These are phyloP conservation scores for Protomyctophum bolini DNA, from an alignment of 2,113 vertebrate genomes.

Conservation along the genomic window DNA sequence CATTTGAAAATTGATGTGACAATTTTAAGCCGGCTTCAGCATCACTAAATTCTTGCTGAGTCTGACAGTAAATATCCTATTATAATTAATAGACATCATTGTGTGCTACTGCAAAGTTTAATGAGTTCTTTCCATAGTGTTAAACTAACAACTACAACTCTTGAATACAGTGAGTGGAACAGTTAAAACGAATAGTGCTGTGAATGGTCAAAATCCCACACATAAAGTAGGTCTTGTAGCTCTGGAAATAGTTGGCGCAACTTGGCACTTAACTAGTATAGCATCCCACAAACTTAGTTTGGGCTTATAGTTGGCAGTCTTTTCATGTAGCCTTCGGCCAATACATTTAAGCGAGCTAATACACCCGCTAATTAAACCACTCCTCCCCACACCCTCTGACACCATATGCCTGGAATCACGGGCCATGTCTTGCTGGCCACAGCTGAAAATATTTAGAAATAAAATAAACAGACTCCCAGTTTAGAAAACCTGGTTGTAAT, in stretches of 20 bases:
- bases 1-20: too few species aligned
- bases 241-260: not conserved
- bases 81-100: too few species aligned
- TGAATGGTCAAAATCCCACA: too few species aligned
- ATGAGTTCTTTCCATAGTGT: too few species aligned
- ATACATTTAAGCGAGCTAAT: conserved; percentile 24
- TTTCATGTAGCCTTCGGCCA: conserved; percentile 27
- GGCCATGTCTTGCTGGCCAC: not conserved
- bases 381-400: conserved; percentile 49
- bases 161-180: too few species aligned
- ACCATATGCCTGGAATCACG: conserved; percentile 47
- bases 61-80: too few species aligned
- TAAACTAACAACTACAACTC: too few species aligned
- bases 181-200: too few species aligned
- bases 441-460: conserved; percentile 14
- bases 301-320: conserved; percentile 17
- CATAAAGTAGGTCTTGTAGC: too few species aligned
- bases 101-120: too few species aligned
- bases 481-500: conserved; percentile 28
- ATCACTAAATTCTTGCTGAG: too few species aligned
- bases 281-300: conserved; percentile 17
- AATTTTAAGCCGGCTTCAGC: too few species aligned
- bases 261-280: conserved; percentile 7
- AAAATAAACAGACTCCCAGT: conserved; percentile 13
- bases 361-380: conserved; percentile 40